Evolutionary conservation across 2,888 invertebrate genomes (phyloP).

Genomic region (Polyploca ridens): DNA sequence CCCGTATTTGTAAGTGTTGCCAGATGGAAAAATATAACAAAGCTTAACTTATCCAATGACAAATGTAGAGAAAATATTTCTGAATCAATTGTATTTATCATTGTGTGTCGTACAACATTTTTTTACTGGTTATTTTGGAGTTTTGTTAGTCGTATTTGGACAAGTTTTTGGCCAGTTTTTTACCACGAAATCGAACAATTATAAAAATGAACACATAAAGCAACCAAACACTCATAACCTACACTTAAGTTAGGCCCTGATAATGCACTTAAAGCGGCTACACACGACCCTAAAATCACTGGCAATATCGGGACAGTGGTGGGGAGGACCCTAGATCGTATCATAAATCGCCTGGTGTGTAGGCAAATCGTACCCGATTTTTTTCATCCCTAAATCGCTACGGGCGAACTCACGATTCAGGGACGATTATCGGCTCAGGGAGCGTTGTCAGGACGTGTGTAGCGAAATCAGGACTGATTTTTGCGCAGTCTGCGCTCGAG

Average conservation of each 20-base stretch:
- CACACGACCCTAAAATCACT: no score
- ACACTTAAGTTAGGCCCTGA: no score
- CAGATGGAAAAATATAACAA: not conserved
- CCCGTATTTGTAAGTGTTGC: constrained; percentile 4
- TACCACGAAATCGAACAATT: no score
- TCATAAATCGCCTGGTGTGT: not conserved
- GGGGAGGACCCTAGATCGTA: not conserved
- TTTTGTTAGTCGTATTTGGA: no score
- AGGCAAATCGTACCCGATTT: not conserved
- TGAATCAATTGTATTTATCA: not conserved
- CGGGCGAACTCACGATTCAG: not conserved
- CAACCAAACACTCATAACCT: no score
- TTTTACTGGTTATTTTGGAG: no score
- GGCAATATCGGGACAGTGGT: no score
- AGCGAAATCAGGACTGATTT: not conserved
- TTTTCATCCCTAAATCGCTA: not conserved
- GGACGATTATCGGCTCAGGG: not conserved
- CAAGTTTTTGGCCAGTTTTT: no score
- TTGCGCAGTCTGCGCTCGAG: not conserved
- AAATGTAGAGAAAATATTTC: not conserved
- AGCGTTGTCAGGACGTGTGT: not conserved
- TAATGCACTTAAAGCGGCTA: no score
- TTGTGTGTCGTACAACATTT: no score
- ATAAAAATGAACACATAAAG: no score
- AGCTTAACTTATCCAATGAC: not conserved